Evolutionary conservation across 2,888 invertebrate species (phyloP).

Genomic region (Eupithecia centaureata): DNA sequence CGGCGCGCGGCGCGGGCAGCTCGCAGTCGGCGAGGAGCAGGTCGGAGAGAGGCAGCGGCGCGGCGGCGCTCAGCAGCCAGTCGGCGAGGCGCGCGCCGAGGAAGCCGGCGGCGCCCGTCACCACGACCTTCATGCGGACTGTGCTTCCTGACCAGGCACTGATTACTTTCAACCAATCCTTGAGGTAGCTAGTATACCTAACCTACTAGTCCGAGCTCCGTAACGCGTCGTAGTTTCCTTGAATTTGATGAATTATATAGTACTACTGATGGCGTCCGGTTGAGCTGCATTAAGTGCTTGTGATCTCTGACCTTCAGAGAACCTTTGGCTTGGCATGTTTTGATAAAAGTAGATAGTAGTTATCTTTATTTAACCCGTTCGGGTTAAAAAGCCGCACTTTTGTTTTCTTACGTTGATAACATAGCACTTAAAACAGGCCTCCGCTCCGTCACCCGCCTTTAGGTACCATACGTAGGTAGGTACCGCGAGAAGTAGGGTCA

Average conservation of each 20-base stretch:
- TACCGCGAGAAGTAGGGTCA: too few species aligned
- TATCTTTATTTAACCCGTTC: too few species aligned
- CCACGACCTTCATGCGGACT: slow-evolving; percentile 60
- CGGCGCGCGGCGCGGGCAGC: slow-evolving; percentile 34
- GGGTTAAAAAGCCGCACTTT: too few species aligned
- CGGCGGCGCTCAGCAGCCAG: slow-evolving; percentile 48
- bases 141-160: neutral
- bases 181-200: too few species aligned
- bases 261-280: neutral
- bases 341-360: neutral
- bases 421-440: too few species aligned
- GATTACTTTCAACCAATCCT: neutral
- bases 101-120: slow-evolving; percentile 71
- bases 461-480: too few species aligned
- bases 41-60: slow-evolving; percentile 47
- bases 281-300: neutral
- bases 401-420: too few species aligned
- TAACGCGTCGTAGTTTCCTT: neutral
- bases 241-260: neutral
- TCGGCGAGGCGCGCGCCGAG: slow-evolving; percentile 61
- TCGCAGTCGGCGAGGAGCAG: slow-evolving; percentile 45
- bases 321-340: neutral
- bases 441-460: too few species aligned
- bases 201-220: neutral
- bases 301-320: neutral